Evolutionary conservation across 2,888 invertebrate species (phyloP).

Genomic region (Vannuccia rotundouncinata): DNA sequence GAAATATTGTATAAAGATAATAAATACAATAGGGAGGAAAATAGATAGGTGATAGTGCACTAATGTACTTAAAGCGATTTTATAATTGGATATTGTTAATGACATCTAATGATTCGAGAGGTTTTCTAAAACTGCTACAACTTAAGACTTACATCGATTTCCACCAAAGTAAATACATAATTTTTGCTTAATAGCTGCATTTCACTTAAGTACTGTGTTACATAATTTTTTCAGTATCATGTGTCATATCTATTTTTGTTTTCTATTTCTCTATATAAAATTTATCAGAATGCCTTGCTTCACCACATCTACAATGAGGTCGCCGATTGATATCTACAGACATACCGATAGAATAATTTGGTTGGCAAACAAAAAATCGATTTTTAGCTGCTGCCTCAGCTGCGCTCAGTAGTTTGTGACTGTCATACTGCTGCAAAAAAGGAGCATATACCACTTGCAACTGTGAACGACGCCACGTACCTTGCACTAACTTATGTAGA

Average conservation of each 20-base stretch:
- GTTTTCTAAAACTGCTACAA: too few relatives aligned
- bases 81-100: too few relatives aligned
- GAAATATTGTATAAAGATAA: too few relatives aligned
- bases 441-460: background rate
- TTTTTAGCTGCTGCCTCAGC: background rate
- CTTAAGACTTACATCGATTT: background rate
- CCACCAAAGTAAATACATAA: background rate
- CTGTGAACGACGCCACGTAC: background rate
- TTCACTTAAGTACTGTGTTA: background rate
- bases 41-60: too few relatives aligned
- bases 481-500: background rate
- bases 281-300: background rate
- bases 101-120: too few relatives aligned
- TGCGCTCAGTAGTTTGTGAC: background rate
- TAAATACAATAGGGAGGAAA: too few relatives aligned
- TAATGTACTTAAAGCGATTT: too few relatives aligned
- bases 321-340: background rate
- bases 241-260: too few relatives aligned
- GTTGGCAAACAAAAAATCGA: background rate
- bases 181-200: background rate
- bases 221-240: background rate
- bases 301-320: background rate
- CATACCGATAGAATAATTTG: background rate
- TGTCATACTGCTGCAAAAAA: background rate
- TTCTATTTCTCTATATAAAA: background rate